Evolutionary conservation across 2,888 invertebrate genomes (phyloP).

Genomic region (Catocala nupta): DNA sequence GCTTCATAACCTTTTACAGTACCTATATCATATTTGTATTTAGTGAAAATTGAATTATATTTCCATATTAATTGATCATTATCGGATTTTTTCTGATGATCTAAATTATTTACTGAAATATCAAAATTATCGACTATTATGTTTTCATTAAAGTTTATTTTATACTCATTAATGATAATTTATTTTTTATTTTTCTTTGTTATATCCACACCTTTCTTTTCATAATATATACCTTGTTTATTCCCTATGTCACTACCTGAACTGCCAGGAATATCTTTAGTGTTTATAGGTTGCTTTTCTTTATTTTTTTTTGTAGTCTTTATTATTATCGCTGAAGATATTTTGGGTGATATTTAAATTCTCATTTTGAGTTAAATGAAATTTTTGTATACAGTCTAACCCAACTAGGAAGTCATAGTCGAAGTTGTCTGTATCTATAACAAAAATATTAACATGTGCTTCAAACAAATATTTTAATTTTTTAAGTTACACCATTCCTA

Average conservation of each 20-base stretch:
- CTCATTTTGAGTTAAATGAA: conserved; percentile 46
- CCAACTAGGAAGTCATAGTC: conserved; percentile 49
- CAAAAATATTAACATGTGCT: background rate
- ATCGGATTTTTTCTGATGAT: background rate
- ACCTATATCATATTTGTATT: too few relatives aligned
- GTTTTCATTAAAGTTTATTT: conserved; percentile 2
- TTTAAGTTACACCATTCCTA: too few relatives aligned
- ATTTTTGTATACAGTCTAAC: conserved; percentile 44
- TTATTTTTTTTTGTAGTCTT: background rate
- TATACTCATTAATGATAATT: background rate
- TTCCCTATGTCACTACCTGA: background rate
- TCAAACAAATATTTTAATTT: too few relatives aligned
- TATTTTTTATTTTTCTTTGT: background rate
- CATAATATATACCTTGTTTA: background rate
- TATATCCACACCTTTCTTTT: background rate
- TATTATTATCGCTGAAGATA: too few relatives aligned
- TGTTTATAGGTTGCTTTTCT: too few relatives aligned
- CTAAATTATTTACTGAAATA: background rate
- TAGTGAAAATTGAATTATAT: background rate
- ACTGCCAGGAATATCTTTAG: too few relatives aligned
- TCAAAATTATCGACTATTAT: background rate
- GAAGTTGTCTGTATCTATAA: conserved; percentile 35
- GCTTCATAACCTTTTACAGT: background rate
- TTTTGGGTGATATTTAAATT: conserved; percentile 22
- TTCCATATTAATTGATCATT: background rate